These are phyloP conservation scores for Drosophila eugracilis DNA, from an alignment of 1,140 invertebrate species.

Conservation along the genomic window DNA sequence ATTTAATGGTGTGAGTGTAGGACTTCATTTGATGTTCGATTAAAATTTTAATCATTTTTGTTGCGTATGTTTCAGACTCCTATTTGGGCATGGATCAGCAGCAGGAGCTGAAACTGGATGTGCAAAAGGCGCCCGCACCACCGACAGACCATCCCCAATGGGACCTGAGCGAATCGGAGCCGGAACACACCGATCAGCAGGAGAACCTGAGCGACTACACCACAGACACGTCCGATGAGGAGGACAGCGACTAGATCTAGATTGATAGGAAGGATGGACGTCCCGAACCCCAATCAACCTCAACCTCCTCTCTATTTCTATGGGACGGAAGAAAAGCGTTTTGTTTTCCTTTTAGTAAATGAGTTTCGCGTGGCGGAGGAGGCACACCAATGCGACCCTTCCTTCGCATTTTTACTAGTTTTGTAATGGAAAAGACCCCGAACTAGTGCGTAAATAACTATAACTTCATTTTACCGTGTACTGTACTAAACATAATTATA, in stretches of 20 bases:
- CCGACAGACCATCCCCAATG: conserved; percentile 97
- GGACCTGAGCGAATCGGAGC: conserved; percentile 97
- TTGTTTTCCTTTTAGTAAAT: conserved; percentile 74
- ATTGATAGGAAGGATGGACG: conserved; percentile 4
- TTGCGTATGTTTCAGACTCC: conserved; percentile 89
- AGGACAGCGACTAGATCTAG: conserved; percentile 80
- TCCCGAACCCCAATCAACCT: conserved; percentile 14
- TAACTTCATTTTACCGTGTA: conserved; percentile 76
- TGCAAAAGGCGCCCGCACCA: conserved; percentile 96
- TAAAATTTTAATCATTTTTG: background rate
- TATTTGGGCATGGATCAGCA: conserved; percentile 97
- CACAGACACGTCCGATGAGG: conserved; percentile 87
- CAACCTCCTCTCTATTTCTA: conserved; percentile 9
- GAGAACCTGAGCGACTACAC: conserved; percentile 88
- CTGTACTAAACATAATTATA: conserved; percentile 80
- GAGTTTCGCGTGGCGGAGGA: conserved; percentile 66
- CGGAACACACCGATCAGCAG: conserved; percentile 89
- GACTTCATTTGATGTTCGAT: too few relatives aligned
- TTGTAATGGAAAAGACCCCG: conserved; percentile 65
- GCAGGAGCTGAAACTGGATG: conserved; percentile 97
- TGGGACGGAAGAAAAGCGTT: conserved; percentile 19
- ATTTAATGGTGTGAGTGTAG: background rate
- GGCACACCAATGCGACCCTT: conserved; percentile 9
- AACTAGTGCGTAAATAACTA: conserved; percentile 77
- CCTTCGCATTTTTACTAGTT: conserved; percentile 81